Conservation (phyloP, 1,140 invertebrate genomes). For the Drosophila ambigua region DNA sequence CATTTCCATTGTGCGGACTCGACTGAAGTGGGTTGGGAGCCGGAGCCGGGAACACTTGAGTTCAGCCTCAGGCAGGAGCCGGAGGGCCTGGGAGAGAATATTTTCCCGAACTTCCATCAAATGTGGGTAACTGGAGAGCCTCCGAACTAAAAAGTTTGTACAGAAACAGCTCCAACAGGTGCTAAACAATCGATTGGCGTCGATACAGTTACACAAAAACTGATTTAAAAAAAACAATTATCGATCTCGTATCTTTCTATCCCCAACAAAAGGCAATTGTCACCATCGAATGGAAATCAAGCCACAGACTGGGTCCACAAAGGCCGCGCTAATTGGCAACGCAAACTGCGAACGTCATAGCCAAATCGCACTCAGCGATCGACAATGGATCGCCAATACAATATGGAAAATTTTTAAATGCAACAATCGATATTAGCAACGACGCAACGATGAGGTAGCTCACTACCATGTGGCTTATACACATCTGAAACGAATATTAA, state of each 20-base stretch:
- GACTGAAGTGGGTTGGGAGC: slow-evolving; percentile 58
- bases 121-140: slow-evolving; percentile 10
- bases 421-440: slow-evolving; percentile 57
- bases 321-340: slow-evolving; percentile 66
- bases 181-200: slow-evolving; percentile 18
- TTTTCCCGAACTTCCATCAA: slow-evolving; percentile 50
- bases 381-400: slow-evolving; percentile 34
- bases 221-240: slow-evolving; percentile 23
- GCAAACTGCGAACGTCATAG: slow-evolving; percentile 52
- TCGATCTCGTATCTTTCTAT: slow-evolving; percentile 36
- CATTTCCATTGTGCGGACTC: slow-evolving; percentile 68
- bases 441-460: slow-evolving; percentile 24
- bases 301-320: slow-evolving; percentile 24
- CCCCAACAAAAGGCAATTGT: slow-evolving; percentile 58
- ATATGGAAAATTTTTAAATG: slow-evolving; percentile 76
- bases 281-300: slow-evolving; percentile 34
- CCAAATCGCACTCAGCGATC: slow-evolving; percentile 6
- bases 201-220: slow-evolving; percentile 21
- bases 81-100: slow-evolving; percentile 55
- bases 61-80: background rate
- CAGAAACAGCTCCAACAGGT: slow-evolving; percentile 19
- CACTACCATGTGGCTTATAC: background rate
- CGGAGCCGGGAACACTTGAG: slow-evolving; percentile 39
- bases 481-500: background rate
- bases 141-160: background rate